Conservation (phyloP, 1,140 invertebrate genomes). For the Phthorimaea operculella region DNA sequence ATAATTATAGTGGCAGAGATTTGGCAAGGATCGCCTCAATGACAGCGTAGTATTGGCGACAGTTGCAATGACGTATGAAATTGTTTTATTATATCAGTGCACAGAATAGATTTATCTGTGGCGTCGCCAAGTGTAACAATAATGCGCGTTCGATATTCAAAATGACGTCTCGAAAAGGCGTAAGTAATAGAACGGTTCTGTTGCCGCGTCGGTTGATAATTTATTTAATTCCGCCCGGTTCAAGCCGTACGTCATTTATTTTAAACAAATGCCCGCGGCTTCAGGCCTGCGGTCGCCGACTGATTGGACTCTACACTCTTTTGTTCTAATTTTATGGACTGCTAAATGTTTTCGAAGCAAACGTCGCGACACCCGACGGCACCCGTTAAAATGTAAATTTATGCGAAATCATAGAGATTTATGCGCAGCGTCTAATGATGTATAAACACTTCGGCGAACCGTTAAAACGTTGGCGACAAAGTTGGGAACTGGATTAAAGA, state of each 20-base stretch:
- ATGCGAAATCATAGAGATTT: conserved; percentile 49
- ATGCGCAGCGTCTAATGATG: conserved; percentile 34
- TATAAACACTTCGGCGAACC: conserved; percentile 25
- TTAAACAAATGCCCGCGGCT: conserved; percentile 5
- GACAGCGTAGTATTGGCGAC: no score
- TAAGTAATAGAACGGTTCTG: background rate
- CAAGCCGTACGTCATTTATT: conserved; percentile 10
- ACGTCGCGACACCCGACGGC: conserved; percentile 21
- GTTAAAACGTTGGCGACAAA: conserved; percentile 15
- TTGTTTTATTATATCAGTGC: no score
- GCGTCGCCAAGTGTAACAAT: no score
- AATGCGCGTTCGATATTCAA: background rate
- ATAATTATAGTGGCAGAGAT: no score
- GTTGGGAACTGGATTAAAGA: conserved; percentile 7
- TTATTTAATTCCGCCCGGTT: background rate
- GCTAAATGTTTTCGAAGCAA: conserved; percentile 30
- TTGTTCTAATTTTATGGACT: conserved; percentile 47
- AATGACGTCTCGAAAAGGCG: background rate
- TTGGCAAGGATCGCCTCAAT: no score
- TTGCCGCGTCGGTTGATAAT: background rate
- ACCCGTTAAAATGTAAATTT: conserved; percentile 51
- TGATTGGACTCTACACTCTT: conserved; percentile 23
- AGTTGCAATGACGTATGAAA: no score
- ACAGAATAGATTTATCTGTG: no score
- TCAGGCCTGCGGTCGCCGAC: background rate